Percentiles rank a stretch among this genome's conserved stretches.
These are phyloP conservation scores for Boulengeromyrus knoepffleri DNA, from an alignment of 2,113 vertebrate genomes.

Conservation along the genomic window DNA sequence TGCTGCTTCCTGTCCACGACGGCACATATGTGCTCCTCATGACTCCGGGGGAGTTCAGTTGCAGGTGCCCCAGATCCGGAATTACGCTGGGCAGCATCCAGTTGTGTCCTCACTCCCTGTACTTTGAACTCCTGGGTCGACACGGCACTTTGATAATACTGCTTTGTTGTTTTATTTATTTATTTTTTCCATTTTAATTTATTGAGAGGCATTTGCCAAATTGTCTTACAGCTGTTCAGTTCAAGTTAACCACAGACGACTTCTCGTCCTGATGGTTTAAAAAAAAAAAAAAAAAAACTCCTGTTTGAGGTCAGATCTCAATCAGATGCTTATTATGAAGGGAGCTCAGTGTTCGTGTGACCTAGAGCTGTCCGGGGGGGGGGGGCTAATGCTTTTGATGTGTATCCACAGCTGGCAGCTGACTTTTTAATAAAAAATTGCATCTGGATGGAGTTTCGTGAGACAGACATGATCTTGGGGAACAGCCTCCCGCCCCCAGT, in stretches of 20 bases:
- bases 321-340: neutral
- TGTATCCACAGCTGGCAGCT: slow-evolving; percentile 10
- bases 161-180: neutral
- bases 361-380: neutral
- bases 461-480: neutral
- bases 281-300: neutral
- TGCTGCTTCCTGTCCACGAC: slow-evolving; percentile 46
- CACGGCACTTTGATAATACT: neutral
- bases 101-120: neutral
- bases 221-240: neutral
- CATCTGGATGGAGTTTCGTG: neutral
- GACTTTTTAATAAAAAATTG: neutral
- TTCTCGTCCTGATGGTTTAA: neutral
- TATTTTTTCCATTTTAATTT: neutral
- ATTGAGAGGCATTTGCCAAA: neutral
- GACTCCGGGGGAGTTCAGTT: slow-evolving; percentile 29
- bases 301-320: neutral
- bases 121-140: neutral
- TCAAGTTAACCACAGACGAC: neutral
- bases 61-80: slow-evolving; percentile 22
- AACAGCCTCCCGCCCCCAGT: neutral
- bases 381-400: slow-evolving; percentile 9
- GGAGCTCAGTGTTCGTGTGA: neutral
- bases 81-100: neutral
- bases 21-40: slow-evolving; percentile 24